phyloP scores from a whole-genome alignment of 2,888 invertebrate species.

The Stegana nigrithorax region DNA sequence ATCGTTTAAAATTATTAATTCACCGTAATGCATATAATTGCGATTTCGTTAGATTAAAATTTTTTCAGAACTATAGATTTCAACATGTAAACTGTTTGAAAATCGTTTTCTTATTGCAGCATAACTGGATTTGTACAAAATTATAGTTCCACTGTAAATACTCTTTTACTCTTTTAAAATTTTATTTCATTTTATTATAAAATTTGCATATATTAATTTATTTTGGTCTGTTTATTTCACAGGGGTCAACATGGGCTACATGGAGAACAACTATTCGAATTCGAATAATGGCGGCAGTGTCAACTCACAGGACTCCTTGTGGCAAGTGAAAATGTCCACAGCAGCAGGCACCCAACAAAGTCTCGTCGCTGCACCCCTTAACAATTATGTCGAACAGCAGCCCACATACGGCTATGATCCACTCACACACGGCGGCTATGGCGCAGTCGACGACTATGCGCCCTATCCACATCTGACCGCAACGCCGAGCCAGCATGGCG shows the following conservation, averaged over 20 bases:
- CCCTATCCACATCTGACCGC: constrained; percentile 83
- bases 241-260: constrained; percentile 91
- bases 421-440: constrained; percentile 84
- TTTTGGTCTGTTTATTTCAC: constrained; percentile 30
- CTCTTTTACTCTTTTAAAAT: too few species aligned
- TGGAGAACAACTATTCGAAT: constrained; percentile 92
- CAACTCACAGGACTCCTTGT: constrained; percentile 92
- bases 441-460: constrained; percentile 85
- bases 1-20: too few species aligned
- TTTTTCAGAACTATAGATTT: too few species aligned
- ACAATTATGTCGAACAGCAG: constrained; percentile 75
- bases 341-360: constrained; percentile 76
- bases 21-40: too few species aligned
- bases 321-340: constrained; percentile 94
- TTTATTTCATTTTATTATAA: too few species aligned
- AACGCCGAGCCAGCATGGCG: constrained; percentile 75
- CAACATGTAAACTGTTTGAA: too few species aligned
- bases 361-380: constrained; percentile 69
- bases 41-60: too few species aligned
- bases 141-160: too few species aligned
- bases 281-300: constrained; percentile 96
- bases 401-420: constrained; percentile 83
- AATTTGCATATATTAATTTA: constrained; percentile 13
- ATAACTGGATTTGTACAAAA: too few species aligned
- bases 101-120: too few species aligned